Conservation (phyloP, 2,113 vertebrate species). For the Stigmatopora argus region DNA sequence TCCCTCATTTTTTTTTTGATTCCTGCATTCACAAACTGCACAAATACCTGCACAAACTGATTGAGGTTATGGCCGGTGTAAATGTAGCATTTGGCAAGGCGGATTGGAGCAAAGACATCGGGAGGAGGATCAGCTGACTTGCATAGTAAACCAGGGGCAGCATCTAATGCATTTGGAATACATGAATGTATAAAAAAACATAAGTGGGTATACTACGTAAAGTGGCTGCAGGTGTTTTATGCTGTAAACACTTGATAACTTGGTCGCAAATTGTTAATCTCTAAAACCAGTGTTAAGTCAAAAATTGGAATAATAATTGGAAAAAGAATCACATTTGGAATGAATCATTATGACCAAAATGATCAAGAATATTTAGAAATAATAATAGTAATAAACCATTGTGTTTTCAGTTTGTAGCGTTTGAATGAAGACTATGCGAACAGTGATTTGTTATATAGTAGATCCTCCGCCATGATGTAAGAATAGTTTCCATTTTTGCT, state of each 20-base stretch:
- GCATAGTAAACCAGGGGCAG: slow-evolving; percentile 7
- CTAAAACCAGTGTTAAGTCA: neutral
- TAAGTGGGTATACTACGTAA: neutral
- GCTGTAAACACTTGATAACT: neutral
- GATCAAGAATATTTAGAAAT: too few relatives aligned
- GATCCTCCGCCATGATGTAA: neutral
- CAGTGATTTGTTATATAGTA: too few relatives aligned
- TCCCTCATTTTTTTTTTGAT: slow-evolving; percentile 12
- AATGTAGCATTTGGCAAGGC: slow-evolving; percentile 62
- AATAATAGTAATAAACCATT: too few relatives aligned
- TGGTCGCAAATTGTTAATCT: neutral
- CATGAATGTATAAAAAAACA: neutral
- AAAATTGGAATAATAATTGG: too few relatives aligned
- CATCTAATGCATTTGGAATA: slow-evolving; percentile 2
- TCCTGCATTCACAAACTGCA: slow-evolving; percentile 34
- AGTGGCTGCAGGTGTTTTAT: neutral
- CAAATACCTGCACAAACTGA: slow-evolving; percentile 57
- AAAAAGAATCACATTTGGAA: too few relatives aligned
- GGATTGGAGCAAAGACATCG: slow-evolving; percentile 49
- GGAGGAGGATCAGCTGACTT: slow-evolving; percentile 35
- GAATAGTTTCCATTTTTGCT: neutral
- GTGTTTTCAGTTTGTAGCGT: neutral
- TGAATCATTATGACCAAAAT: neutral
- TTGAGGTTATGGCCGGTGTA: slow-evolving; percentile 68
- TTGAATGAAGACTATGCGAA: too few relatives aligned